Conservation (phyloP, 2,888 invertebrate species). For the Anorthoa munda region DNA sequence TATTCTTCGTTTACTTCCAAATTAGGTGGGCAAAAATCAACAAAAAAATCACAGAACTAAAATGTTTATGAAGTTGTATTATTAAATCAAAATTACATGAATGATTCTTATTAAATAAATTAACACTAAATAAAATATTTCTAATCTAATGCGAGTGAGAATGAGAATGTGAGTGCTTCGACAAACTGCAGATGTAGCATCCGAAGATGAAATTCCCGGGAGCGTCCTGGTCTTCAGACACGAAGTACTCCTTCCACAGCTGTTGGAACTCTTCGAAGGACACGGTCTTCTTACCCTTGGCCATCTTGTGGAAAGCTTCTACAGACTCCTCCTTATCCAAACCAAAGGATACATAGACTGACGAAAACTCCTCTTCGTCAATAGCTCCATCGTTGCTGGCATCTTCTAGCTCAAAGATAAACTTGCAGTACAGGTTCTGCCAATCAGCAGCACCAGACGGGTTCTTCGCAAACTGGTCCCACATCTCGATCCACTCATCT, state of each 20-base stretch:
- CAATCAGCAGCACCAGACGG: conserved; percentile 94
- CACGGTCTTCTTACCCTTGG: conserved; percentile 93
- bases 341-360: conserved; percentile 95
- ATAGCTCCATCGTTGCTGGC: conserved; percentile 95
- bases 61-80: background rate
- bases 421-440: conserved; percentile 96
- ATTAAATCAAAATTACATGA: background rate
- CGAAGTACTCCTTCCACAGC: conserved; percentile 96
- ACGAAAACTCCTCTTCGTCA: conserved; percentile 95
- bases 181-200: conserved; percentile 70
- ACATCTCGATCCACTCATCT: conserved; percentile 97
- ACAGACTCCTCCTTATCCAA: conserved; percentile 93
- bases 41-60: background rate
- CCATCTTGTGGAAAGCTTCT: conserved; percentile 95
- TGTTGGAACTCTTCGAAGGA: conserved; percentile 94
- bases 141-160: conserved; percentile 57
- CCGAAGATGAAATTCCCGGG: conserved; percentile 96
- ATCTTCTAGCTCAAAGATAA: conserved; percentile 97
- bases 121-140: background rate
- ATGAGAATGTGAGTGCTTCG: conserved; percentile 68
- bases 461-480: conserved; percentile 95
- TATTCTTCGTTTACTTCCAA: background rate
- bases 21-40: background rate
- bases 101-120: conserved; percentile 1
- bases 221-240: conserved; percentile 94